Evolutionary conservation across 2,888 invertebrate species (phyloP).

Genomic region (Sthenelais limicola): DNA sequence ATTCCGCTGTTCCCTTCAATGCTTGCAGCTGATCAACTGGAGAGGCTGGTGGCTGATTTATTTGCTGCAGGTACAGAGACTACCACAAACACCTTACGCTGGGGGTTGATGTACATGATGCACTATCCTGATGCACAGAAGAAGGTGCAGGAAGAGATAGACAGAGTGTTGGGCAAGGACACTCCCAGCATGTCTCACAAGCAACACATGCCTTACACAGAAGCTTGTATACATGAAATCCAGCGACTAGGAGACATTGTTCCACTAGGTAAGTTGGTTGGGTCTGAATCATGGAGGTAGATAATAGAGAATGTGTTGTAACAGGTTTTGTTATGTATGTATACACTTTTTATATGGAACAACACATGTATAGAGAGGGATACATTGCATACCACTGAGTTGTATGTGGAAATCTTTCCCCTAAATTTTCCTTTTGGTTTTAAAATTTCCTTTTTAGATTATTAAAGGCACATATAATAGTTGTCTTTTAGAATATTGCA

Average conservation of each 20-base stretch:
- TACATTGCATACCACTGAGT: no score
- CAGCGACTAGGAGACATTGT: constrained; percentile 67
- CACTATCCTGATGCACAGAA: constrained; percentile 17
- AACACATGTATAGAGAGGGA: no score
- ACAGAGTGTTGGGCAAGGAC: constrained; percentile 35
- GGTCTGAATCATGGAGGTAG: no score
- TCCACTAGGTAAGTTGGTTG: constrained; percentile 60
- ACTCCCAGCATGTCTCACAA: constrained; percentile 26
- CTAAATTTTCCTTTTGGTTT: no score
- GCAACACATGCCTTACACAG: constrained; percentile 39
- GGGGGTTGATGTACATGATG: constrained; percentile 34
- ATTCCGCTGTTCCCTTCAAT: no score
- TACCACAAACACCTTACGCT: constrained; percentile 20
- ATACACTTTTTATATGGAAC: no score
- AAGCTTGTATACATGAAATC: constrained; percentile 49
- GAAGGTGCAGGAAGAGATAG: constrained; percentile 37
- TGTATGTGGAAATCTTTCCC: no score
- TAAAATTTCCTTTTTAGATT: no score
- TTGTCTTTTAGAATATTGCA: no score
- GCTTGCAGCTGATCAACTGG: constrained; percentile 2
- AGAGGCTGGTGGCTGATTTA: constrained; percentile 17
- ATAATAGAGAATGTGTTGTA: no score
- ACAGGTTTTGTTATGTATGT: no score
- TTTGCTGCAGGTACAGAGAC: constrained; percentile 37
- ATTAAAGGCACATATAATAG: no score